phyloP scores from a whole-genome alignment of 1,140 invertebrate genomes.

The Lordiphosa stackelbergi region DNA sequence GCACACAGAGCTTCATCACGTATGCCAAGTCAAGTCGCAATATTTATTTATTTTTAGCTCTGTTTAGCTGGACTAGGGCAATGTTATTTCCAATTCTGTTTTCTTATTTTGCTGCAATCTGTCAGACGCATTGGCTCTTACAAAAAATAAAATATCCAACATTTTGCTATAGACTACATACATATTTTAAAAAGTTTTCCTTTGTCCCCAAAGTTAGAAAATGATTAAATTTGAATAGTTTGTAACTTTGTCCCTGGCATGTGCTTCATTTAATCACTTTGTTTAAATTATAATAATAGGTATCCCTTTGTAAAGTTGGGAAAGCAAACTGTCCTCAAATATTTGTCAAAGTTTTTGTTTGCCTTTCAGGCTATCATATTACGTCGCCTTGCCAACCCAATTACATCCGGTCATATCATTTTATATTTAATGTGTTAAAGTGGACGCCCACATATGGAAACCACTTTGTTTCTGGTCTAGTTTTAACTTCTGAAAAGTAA shows the following conservation, averaged over 20 bases:
- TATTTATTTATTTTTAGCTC: conserved; percentile 54
- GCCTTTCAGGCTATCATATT: conserved; percentile 43
- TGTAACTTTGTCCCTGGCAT: too few species aligned
- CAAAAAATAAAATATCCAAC: conserved; percentile 1
- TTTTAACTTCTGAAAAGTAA: too few species aligned
- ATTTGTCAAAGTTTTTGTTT: conserved; percentile 49
- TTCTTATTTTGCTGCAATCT: conserved; percentile 18
- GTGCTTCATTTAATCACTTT: too few species aligned
- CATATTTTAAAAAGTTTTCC: conserved; percentile 19
- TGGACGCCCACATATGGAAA: too few species aligned
- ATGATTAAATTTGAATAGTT: conserved; percentile 1
- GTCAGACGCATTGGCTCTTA: background rate
- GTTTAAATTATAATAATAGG: too few species aligned
- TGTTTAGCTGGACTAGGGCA: conserved; percentile 27
- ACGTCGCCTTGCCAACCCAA: conserved; percentile 10
- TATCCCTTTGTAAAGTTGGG: background rate
- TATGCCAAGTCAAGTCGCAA: conserved; percentile 51
- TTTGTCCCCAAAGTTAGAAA: conserved; percentile 7
- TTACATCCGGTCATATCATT: background rate
- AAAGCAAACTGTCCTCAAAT: conserved; percentile 51
- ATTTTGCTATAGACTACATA: conserved; percentile 2
- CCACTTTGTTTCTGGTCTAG: too few species aligned
- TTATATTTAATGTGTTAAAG: conserved; percentile 22
- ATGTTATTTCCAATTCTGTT: conserved; percentile 33
- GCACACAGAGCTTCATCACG: conserved; percentile 52